Conservation (phyloP, 2,797 vertebrate genomes). For the Naso thynnoides region DNA sequence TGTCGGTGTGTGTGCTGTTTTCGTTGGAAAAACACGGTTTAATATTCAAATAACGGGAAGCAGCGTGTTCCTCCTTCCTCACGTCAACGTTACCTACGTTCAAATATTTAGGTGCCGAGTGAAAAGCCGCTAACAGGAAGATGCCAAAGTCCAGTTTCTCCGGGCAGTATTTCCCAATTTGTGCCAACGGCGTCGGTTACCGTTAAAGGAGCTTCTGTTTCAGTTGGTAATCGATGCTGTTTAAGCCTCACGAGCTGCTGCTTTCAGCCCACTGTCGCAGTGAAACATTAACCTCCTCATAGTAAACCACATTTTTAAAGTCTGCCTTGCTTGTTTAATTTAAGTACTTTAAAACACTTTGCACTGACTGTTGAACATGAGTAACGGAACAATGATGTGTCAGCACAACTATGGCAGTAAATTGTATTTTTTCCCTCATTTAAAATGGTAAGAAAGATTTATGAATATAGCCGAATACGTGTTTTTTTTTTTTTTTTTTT, state of each 20-base stretch:
- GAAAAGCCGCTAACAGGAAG: neutral
- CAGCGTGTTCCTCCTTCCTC: neutral
- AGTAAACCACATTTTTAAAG: neutral
- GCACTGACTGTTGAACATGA: too few species aligned
- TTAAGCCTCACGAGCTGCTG: neutral
- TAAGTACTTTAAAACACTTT: neutral
- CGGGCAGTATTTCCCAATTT: neutral
- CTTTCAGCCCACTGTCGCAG: neutral
- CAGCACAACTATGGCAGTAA: neutral
- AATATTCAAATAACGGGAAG: neutral
- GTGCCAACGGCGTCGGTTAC: neutral
- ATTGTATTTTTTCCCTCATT: neutral
- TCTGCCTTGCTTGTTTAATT: neutral
- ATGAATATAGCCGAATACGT: too few species aligned
- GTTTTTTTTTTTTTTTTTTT: too few species aligned
- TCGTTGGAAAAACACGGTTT: neutral
- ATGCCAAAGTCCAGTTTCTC: neutral
- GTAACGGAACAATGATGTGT: too few species aligned
- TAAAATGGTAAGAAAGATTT: too few species aligned
- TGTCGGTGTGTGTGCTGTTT: neutral
- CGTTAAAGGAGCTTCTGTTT: too few species aligned
- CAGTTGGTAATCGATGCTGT: neutral
- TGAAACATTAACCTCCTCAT: neutral
- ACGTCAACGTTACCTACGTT: neutral
- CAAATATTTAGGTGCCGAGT: neutral